phyloP scores from a whole-genome alignment of 2,113 vertebrate genomes.

The Lagopus leucura region DNA sequence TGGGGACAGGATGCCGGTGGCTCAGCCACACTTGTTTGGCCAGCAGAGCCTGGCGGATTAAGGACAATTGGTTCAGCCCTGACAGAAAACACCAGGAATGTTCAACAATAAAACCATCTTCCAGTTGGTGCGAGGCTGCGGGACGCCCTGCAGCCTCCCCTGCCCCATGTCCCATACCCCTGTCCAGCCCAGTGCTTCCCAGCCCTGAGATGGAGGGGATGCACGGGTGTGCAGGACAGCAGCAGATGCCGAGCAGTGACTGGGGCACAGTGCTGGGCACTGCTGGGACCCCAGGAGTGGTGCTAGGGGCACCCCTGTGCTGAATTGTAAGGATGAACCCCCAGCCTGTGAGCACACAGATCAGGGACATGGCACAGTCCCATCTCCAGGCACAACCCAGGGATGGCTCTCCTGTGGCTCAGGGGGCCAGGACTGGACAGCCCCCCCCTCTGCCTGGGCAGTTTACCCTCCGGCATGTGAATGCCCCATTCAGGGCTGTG shows the following conservation, averaged over 20 bases:
- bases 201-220: background rate
- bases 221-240: background rate
- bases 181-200: background rate
- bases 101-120: constrained; percentile 73
- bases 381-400: background rate
- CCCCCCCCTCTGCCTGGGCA: background rate
- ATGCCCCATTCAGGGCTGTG: constrained; percentile 66
- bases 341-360: background rate
- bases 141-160: background rate
- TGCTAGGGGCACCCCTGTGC: background rate
- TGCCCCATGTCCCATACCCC: background rate
- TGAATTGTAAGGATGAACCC: background rate
- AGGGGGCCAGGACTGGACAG: background rate
- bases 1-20: constrained; percentile 70
- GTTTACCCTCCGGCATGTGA: constrained; percentile 39
- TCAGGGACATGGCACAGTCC: background rate
- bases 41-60: constrained; percentile 77
- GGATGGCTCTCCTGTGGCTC: background rate
- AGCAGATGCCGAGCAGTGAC: background rate
- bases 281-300: background rate
- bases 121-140: constrained; percentile 52
- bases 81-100: constrained; percentile 78
- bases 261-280: background rate
- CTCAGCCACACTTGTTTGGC: constrained; percentile 76
- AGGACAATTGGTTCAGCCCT: constrained; percentile 78